Base-by-base conservation (phyloP, 2,888 invertebrate genomes). In the Matsumyia berberina region DNA sequence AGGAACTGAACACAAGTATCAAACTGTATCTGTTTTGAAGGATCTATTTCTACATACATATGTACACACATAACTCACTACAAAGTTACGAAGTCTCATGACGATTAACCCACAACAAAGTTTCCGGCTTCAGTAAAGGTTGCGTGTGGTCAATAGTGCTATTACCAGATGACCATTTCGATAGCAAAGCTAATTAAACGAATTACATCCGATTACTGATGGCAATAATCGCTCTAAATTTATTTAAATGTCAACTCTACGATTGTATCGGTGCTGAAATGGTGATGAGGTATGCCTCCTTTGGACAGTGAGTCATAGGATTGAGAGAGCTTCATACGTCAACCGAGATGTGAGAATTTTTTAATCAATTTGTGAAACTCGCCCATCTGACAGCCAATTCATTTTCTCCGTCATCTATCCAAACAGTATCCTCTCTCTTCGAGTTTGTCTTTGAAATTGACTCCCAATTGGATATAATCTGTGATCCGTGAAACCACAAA, bases 141-240 rank as follows among this genome's bases (percentile, higher is more conserved):
- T 44, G 42, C 60, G 60, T 60, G 60, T 15, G 17, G 7, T 1
- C 8, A 15, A 8, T 31, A 1, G 24, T 24, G 1, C 24, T n/a
- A n/a, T n/a, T n/a, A n/a, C 31, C 31, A 62, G 62, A 62, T 46
- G 46, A 19, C 33, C n/a, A 24, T 11, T 15, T 29, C 44, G 62
- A 62, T 62, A 62, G 62, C 12, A 0, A 19, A 62, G 46, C 46
- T 62, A 62, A 62, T 62, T 62, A 62, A 62, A 46, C 11, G 46
- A 19, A 62, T 31, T 33, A 46, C 46, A 46, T 46, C 62, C 33
- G 46, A 62, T 62, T 62, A 33, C 31, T 17, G 46, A 17, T 46
- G 33, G n/a, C 33, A 46, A 62, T 62, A 46, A 46, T 62, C 11
- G 62, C 19, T 12, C 42, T 15, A 39, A 42, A 60, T 60, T 60